Base-by-base conservation (phyloP, 2,113 vertebrate genomes). In the Smithornis capensis region DNA sequence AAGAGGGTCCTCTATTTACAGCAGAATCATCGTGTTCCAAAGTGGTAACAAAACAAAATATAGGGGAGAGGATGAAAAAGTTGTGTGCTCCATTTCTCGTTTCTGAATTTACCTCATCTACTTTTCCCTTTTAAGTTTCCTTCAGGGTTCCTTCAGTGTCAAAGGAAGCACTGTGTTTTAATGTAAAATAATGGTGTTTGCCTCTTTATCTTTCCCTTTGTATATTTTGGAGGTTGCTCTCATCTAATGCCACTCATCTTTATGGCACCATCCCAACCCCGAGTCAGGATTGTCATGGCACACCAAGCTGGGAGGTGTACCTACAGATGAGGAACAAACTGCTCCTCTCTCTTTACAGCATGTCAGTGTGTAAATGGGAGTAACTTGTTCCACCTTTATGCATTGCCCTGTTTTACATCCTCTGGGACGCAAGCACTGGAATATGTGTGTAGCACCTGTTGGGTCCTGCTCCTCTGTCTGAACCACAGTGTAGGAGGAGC, bases 391-490 rank as follows among this genome's bases (percentile, higher is more conserved):
- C 35, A 28, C 27, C 2, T 25, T 25, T 15, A 14, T 33, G 55
- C 25, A 14, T 31, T 64, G 31, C 22, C 44, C 59, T 15, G 18
- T 19, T 75, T 49, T 28, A 27, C 35, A 15, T 25, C 27, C 23
- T 17, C 10, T 24, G 69, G 53, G 23, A 17, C 53, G 14, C 9
- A 6, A 25, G 62, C n/a, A 44, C 69, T 9, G 3, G 1, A 22
- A 49, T 10, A 12, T 44, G 44, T 3, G 1, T 1, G 0, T 33
- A 11, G 62, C 21, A 12, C 45, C 60, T 53, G 33, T 4, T n/a
- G 59, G 37, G 10, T 40, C 38, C 62, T 17, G n/a, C 62, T 53
- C 19, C 44, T 40, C 44, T 50, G 21, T 17, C 44, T 38, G 40
- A 45, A 45, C 19, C n/a, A 47, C 87, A 38, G 10, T 1, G 1